Evolutionary conservation across 2,113 vertebrate species (phyloP), one percentile per base, ranked within the genome.

Genomic region (Catharus fuscescens): DNA sequence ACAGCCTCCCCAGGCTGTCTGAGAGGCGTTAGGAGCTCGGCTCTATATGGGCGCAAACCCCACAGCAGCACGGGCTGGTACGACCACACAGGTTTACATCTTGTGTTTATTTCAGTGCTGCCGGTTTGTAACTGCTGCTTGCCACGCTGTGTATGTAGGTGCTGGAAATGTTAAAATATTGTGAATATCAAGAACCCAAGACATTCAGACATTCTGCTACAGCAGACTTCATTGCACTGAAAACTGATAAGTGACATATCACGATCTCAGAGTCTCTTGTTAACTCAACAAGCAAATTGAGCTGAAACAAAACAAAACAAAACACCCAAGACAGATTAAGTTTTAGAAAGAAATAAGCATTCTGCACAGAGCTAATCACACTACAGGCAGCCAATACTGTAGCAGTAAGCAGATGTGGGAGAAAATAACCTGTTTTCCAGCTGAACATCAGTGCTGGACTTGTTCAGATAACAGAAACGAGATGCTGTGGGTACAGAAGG

Each of bases 231-330:
- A 62, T 60, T 23, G 47, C 64, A 31, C 88, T 34, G 89, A 72
- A 88, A 95, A 86, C 84, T 82, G 73, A n/a, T 44, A 61, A 74
- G 78, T 92, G 94, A 89, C 93, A 89, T 81, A 89, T 60, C 93
- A 67, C 25, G 61, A 86, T 79, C 77, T 84, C 88, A 8, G 59
- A 87, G 88, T 23, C 65, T 91, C 53, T 85, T 73, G 83, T 60
- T 91, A 95, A 84, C 83, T 86, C 88, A 84, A 92, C 45, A 78
- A 84, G 86, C 45, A 87, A 96, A 95, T 34, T 52, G 91, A 81
- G 77, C 80, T 82, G 66, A 79, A 88, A 76, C 40, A 86, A 94
- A 96, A 70, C 77, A 93, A 94, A 94, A 65, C 59, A 88, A 85
- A 91, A 60, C n/a, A 67, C 16, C 25, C 65, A 83, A 59, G 53